Evolutionary conservation across 2,113 vertebrate genomes (phyloP).

Genomic region (Meles meles): DNA sequence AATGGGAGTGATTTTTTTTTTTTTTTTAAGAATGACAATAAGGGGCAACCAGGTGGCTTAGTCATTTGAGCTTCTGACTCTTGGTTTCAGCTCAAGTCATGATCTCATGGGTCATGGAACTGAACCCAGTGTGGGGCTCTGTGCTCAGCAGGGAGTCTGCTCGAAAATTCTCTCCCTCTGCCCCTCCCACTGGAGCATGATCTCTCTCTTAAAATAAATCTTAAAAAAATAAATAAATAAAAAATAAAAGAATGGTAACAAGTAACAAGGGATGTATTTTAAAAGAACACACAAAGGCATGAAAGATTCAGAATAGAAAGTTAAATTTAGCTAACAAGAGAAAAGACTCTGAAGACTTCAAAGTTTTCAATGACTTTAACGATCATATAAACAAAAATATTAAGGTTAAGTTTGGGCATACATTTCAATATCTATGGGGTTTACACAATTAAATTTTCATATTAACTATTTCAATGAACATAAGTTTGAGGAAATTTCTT

Average conservation of each 20-base stretch:
- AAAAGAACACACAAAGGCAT: not conserved
- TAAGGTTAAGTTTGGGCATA: too few species aligned
- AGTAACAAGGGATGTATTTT: not conserved
- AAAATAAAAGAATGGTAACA: not conserved
- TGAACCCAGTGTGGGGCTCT: not conserved
- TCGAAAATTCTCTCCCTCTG: not conserved
- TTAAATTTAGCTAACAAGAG: not conserved
- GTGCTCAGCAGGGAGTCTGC: not conserved
- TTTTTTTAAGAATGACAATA: not conserved
- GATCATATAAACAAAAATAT: not conserved
- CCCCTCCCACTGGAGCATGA: not conserved
- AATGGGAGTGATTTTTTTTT: not conserved
- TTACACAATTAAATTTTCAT: not conserved
- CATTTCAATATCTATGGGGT: not conserved
- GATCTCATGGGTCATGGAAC: not conserved
- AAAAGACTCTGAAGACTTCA: not conserved
- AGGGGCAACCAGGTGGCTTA: not conserved
- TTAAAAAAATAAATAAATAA: not conserved
- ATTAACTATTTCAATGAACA: not conserved
- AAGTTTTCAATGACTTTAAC: not conserved
- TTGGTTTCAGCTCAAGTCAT: not conserved
- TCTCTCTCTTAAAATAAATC: not conserved
- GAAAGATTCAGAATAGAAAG: constrained; percentile 2
- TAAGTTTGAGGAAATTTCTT: not conserved
- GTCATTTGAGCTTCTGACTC: not conserved